Conservation (phyloP, 2,797 vertebrate species). For the Eleutherodactylus coqui region DNA sequence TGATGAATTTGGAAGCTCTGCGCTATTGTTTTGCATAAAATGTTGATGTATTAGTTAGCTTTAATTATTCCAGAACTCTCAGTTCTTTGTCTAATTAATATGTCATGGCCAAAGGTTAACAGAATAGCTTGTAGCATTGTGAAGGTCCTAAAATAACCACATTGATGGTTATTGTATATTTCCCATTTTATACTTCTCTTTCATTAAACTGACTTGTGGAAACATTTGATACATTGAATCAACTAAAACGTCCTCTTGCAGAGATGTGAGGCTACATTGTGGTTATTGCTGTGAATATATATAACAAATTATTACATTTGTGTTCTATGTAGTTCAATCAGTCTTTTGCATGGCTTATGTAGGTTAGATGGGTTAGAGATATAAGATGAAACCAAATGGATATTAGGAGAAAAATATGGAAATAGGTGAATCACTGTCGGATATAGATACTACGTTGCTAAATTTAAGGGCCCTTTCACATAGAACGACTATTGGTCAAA, state of each 20-base stretch:
- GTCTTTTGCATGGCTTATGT: background rate
- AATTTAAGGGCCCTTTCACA: too few species aligned
- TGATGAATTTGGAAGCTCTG: slow-evolving; percentile 59
- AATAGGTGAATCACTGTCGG: too few species aligned
- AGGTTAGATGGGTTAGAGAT: background rate
- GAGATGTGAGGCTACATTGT: background rate
- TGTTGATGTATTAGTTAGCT: slow-evolving; percentile 60
- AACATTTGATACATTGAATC: background rate
- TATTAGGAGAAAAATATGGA: too few species aligned
- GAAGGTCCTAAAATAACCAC: background rate
- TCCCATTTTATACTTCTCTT: background rate
- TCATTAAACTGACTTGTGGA: background rate
- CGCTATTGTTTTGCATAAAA: slow-evolving; percentile 54
- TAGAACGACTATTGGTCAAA: too few species aligned
- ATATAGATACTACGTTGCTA: too few species aligned
- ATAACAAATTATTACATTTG: background rate
- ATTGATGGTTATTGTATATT: background rate
- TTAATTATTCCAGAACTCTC: slow-evolving; percentile 58
- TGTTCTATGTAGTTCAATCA: background rate
- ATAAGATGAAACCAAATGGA: too few species aligned
- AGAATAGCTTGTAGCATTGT: slow-evolving; percentile 35
- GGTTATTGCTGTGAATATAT: background rate
- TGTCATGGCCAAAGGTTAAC: slow-evolving; percentile 53
- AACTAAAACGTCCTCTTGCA: too few species aligned
- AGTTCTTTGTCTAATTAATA: slow-evolving; percentile 60